These are phyloP conservation scores for Takifugu rubripes DNA, from an alignment of 2,797 vertebrate genomes.

Conservation along the genomic window DNA sequence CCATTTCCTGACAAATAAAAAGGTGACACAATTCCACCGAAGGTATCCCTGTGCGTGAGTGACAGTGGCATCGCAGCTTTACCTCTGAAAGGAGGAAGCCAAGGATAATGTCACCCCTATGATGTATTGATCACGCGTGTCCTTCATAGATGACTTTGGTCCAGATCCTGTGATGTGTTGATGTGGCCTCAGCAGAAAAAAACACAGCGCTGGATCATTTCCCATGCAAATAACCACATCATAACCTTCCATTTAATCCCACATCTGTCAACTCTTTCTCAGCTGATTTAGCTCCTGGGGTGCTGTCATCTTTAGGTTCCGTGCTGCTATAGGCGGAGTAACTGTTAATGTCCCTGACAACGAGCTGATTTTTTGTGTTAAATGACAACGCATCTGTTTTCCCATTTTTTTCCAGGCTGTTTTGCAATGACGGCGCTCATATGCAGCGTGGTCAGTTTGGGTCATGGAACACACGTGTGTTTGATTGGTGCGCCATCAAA, in stretches of 20 bases:
- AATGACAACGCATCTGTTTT: neutral
- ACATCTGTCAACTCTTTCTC: neutral
- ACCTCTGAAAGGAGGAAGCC: constrained; percentile 30
- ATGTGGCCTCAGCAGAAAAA: constrained; percentile 27
- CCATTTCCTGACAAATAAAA: constrained; percentile 19
- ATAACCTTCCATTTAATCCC: neutral
- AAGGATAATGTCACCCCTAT: constrained; percentile 22
- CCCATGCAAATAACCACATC: constrained; percentile 10
- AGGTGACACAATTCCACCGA: constrained; percentile 7
- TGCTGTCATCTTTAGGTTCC: no score
- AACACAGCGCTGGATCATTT: neutral
- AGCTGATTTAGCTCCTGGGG: neutral
- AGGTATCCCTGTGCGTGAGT: neutral
- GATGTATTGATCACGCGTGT: constrained; percentile 48
- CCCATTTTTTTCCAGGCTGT: neutral
- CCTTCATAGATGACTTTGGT: constrained; percentile 44
- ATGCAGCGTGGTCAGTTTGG: constrained; percentile 32
- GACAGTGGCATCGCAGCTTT: constrained; percentile 15
- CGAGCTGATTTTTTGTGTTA: no score
- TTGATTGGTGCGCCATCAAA: constrained; percentile 42
- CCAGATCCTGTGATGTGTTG: constrained; percentile 37
- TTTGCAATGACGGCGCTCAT: constrained; percentile 7
- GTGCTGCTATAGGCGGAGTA: no score
- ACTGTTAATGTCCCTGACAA: no score
- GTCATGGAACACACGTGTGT: constrained; percentile 42